Evolutionary conservation across 2,113 vertebrate genomes (phyloP).

Genomic region (Amazona guildingii): DNA sequence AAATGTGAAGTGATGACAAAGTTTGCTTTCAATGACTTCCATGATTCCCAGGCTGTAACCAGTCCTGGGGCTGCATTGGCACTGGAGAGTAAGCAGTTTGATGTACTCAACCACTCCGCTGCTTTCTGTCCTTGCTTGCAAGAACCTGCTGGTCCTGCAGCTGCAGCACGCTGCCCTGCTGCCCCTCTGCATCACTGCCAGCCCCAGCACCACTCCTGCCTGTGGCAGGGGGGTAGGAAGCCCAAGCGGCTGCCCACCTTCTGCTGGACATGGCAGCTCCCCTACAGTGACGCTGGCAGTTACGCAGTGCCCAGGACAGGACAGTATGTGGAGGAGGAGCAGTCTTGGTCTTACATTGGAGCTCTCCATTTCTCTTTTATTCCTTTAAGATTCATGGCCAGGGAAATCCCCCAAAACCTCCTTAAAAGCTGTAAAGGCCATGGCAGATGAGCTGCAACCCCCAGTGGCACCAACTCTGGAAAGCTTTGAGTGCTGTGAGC

Average conservation of each 20-base stretch:
- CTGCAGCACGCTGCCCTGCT: rapidly evolving
- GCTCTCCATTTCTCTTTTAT: not conserved
- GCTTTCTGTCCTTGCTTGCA: not conserved
- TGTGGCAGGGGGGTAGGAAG: rapidly evolving
- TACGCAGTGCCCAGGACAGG: not conserved
- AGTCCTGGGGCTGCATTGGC: not conserved
- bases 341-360: not conserved
- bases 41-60: not conserved
- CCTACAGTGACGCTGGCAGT: not conserved
- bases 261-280: not conserved
- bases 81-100: not conserved
- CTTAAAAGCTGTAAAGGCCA: not conserved
- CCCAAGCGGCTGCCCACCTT: not conserved
- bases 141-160: not conserved
- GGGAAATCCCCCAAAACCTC: not conserved
- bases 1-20: rapidly evolving
- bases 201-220: not conserved
- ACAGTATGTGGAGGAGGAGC: not conserved
- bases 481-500: not conserved
- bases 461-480: not conserved
- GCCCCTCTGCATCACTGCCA: rapidly evolving
- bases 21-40: not conserved
- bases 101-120: not conserved
- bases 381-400: not conserved
- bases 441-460: not conserved